These are phyloP conservation scores for Bubo scandiacus DNA, from an alignment of 2,113 vertebrate species.

Conservation along the genomic window DNA sequence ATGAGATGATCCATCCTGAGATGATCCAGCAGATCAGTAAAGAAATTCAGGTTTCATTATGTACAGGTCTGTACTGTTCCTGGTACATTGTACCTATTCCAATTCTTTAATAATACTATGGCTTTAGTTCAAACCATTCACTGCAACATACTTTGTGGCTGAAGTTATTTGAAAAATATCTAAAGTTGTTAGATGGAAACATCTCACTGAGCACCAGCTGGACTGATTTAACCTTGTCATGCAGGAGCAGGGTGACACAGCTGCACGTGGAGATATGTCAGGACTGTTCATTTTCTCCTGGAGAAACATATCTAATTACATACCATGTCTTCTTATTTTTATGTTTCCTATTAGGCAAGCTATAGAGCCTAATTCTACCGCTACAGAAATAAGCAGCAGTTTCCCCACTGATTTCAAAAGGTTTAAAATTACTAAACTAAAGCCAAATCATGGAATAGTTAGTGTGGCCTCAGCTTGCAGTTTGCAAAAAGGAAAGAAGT, in stretches of 20 bases:
- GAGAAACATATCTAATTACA: not conserved
- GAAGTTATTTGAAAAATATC: not conserved
- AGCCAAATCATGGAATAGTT: not conserved
- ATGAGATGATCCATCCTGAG: not conserved
- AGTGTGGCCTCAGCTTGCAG: not conserved
- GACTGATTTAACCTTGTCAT: not conserved
- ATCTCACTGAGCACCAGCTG: fast-evolving
- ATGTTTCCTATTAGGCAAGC: not conserved
- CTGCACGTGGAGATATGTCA: not conserved
- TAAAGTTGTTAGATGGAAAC: not conserved
- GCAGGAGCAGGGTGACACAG: not conserved
- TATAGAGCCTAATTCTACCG: not conserved
- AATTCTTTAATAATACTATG: not conserved
- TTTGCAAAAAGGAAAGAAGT: not conserved
- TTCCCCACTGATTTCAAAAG: not conserved
- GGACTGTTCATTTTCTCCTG: not conserved
- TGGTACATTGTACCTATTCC: not conserved
- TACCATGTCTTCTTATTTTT: not conserved
- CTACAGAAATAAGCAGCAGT: not conserved
- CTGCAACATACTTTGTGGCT: not conserved
- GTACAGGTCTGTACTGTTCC: not conserved
- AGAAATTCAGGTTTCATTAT: not conserved
- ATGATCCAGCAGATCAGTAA: not conserved
- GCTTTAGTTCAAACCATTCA: not conserved
- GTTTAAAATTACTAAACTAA: not conserved